These are phyloP conservation scores for Paracyprichromis sp. DNA, from an alignment of 2,113 vertebrate species.

Conservation along the genomic window DNA sequence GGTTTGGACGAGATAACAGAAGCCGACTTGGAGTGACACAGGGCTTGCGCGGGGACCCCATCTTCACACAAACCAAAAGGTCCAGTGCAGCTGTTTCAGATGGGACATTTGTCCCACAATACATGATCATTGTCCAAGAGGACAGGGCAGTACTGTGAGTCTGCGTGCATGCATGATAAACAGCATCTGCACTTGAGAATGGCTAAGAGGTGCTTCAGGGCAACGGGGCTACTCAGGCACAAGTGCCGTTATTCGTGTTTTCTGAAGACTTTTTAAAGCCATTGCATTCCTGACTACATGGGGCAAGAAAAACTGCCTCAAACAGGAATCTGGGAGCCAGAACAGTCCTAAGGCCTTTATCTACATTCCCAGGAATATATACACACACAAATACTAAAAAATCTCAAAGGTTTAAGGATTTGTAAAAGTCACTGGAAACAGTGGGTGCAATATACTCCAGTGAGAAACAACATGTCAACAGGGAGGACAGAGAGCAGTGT, in stretches of 20 bases:
- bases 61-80: neutral
- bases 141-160: slow-evolving; percentile 12
- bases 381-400: neutral
- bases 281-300: slow-evolving; percentile 53
- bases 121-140: neutral
- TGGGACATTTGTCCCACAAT: slow-evolving; percentile 14
- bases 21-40: slow-evolving; percentile 1
- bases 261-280: slow-evolving; percentile 42
- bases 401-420: neutral
- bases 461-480: neutral
- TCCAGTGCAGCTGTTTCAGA: slow-evolving; percentile 23
- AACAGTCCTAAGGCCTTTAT: slow-evolving; percentile 3
- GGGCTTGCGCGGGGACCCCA: neutral
- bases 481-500: neutral
- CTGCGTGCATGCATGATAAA: slow-evolving; percentile 11
- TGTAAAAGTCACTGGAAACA: neutral
- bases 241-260: slow-evolving; percentile 48
- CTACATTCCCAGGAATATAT: neutral
- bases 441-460: neutral
- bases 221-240: slow-evolving; percentile 6
- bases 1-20: slow-evolving; percentile 44
- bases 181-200: slow-evolving; percentile 40
- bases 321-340: slow-evolving; percentile 37
- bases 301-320: slow-evolving; percentile 29
- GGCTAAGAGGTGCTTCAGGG: slow-evolving; percentile 42